These are phyloP conservation scores for Meteorus cinctellus DNA, from an alignment of 2,888 invertebrate species.

Conservation along the genomic window DNA sequence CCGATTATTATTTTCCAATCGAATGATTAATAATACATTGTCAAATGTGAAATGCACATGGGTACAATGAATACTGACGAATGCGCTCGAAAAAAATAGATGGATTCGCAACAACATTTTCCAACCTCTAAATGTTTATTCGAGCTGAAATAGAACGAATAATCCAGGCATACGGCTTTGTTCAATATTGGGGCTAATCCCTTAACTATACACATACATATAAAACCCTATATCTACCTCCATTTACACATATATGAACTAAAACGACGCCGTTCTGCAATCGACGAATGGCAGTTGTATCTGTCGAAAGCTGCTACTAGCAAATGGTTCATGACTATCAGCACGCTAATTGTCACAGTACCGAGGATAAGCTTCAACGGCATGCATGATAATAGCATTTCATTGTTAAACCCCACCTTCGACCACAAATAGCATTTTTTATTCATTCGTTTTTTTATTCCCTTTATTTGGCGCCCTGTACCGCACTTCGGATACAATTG, in stretches of 20 bases:
- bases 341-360: constrained; percentile 18
- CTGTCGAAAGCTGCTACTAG: background rate
- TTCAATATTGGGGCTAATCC: constrained; percentile 7
- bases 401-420: constrained; percentile 14
- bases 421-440: constrained; percentile 1
- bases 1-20: too few species aligned
- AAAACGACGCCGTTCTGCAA: constrained; percentile 8
- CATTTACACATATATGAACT: constrained; percentile 7
- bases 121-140: background rate
- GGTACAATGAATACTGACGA: too few species aligned
- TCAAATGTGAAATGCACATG: too few species aligned
- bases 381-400: constrained; percentile 24
- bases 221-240: background rate
- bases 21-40: too few species aligned
- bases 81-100: too few species aligned
- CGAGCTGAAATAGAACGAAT: background rate
- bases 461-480: background rate
- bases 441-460: background rate
- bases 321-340: constrained; percentile 21
- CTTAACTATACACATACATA: constrained; percentile 12
- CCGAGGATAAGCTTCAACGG: background rate
- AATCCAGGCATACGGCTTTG: constrained; percentile 2
- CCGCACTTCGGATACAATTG: background rate
- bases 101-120: background rate
- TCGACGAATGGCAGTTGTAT: constrained; percentile 22